These are phyloP conservation scores for Xiphophorus couchianus DNA, from an alignment of 2,113 vertebrate genomes.

Conservation along the genomic window DNA sequence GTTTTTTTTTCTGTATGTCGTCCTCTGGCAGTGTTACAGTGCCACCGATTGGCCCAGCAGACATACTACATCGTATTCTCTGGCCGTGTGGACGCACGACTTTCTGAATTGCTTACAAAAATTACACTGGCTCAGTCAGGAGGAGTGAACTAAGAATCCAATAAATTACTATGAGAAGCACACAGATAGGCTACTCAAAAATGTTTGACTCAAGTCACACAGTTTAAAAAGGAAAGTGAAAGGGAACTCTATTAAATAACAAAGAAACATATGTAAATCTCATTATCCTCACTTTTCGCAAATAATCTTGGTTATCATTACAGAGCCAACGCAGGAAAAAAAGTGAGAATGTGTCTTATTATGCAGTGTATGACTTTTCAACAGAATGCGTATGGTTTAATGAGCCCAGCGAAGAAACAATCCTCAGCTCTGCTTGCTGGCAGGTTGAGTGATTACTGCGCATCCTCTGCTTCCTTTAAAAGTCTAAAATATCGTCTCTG, in stretches of 20 bases:
- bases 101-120: too few relatives aligned
- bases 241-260: background rate
- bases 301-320: too few relatives aligned
- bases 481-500: conserved; percentile 25
- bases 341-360: background rate
- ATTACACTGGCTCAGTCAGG: too few relatives aligned
- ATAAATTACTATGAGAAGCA: too few relatives aligned
- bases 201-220: background rate
- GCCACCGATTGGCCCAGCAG: too few relatives aligned
- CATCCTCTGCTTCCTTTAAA: conserved; percentile 22
- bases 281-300: too few relatives aligned
- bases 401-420: conserved; percentile 45
- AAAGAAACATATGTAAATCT: background rate
- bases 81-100: too few relatives aligned
- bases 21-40: too few relatives aligned
- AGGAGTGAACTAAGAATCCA: too few relatives aligned
- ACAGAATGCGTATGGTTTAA: conserved; percentile 2
- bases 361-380: background rate
- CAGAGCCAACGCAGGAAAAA: background rate
- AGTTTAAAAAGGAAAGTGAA: background rate
- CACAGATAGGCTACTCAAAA: background rate
- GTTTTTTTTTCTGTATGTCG: too few relatives aligned
- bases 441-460: conserved; percentile 30
- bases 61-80: too few relatives aligned
- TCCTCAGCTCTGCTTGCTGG: conserved; percentile 39